Evolutionary conservation across 2,888 invertebrate genomes (phyloP), one percentile per base, ranked within the genome.

Genomic region (Agrochola litura): DNA sequence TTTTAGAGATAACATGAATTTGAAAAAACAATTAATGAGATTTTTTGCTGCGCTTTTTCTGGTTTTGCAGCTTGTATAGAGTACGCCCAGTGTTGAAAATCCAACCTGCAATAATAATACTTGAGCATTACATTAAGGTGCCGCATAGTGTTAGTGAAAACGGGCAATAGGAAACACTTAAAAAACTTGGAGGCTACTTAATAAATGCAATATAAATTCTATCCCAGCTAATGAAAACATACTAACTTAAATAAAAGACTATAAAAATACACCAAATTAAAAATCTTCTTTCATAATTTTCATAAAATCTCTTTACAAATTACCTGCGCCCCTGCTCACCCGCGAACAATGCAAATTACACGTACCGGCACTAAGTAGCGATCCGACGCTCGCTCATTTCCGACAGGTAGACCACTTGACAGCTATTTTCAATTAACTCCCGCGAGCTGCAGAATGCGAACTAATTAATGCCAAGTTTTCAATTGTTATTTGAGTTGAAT

Each of bases 361-460:
- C 73, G 81, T 70, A 65, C 71, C 83, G 85, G 85, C 84, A 82
- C 82, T 89, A 89, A 90, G 86, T 86, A 90, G 86, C 85, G 76
- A 84, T 69, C 75, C 74, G 73, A 64, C 80, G 84, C 82, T 85
- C 84, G 82, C 85, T 86, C 85, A 88, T 88, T 89, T 89, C 87
- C 80, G 70, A 64, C 79, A 86, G 88, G 88, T 86, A 86, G 75
- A 78, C 80, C 86, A 81, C 89, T 89, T 86, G 90, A 91, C 91
- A 91, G 90, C 89, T 84, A 91, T 90, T 91, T 90, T 89, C 91
- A 91, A 91, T 91, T 91, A 91, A 86, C 85, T 82, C 71, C 73
- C 66, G 64, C 61, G 54, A 49, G 58, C 71, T 70, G 76, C 66
- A 73, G 58, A 71, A 76, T 77, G 65, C 63, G 49, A 63, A 68